A percentile compares a stretch with the other conserved stretches of the same genome.
These are phyloP conservation scores for Himalopsyche kuldschensis DNA, from an alignment of 2,888 invertebrate genomes.

Conservation along the genomic window DNA sequence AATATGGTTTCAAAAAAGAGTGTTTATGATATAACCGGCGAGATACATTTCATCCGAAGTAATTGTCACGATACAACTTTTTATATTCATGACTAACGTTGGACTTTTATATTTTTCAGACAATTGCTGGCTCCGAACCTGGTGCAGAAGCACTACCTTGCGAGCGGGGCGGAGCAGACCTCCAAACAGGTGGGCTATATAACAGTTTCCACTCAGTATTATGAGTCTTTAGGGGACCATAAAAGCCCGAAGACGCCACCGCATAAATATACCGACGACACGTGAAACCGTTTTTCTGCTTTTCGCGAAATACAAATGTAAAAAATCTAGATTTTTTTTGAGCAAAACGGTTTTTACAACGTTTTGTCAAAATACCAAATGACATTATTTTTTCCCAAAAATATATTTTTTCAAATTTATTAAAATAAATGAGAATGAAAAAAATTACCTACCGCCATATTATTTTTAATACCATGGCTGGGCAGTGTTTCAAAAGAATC, in stretches of 20 bases:
- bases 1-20: not conserved
- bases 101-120: constrained; percentile 61
- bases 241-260: constrained; percentile 7
- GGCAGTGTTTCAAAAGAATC: too few relatives aligned
- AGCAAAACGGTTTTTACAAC: not conserved
- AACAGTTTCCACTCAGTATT: constrained; percentile 6
- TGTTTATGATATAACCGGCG: not conserved
- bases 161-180: constrained; percentile 81
- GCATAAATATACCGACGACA: constrained; percentile 11
- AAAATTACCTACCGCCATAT: too few relatives aligned
- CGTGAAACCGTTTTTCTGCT: not conserved
- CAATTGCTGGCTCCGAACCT: constrained; percentile 92
- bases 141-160: constrained; percentile 86
- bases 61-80: not conserved
- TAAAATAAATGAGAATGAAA: too few relatives aligned
- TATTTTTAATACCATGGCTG: too few relatives aligned
- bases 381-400: too few relatives aligned
- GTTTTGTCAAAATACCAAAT: too few relatives aligned
- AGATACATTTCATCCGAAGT: not conserved
- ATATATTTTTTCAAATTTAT: too few relatives aligned
- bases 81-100: not conserved
- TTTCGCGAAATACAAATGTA: not conserved
- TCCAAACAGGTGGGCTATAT: constrained; percentile 67
- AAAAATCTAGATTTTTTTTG: not conserved
- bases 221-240: constrained; percentile 15